Percentiles rank a stretch among this genome's conserved stretches.
Conservation (phyloP, 2,113 vertebrate species). For the Octodon degus region DNA sequence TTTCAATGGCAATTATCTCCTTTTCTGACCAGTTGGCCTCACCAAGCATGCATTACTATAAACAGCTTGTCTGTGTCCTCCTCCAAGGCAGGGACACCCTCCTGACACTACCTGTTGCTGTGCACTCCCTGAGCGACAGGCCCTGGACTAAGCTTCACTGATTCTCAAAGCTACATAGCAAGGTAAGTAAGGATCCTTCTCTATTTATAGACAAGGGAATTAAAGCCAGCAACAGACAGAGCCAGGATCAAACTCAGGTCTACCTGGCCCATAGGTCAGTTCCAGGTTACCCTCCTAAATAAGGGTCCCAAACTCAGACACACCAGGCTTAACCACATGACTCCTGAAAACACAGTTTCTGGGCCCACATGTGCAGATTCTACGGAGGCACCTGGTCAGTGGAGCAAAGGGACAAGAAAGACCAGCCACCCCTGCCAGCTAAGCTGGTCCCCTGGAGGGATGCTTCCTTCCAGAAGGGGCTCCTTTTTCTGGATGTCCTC, state of each 20-base stretch:
- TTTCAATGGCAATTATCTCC: neutral
- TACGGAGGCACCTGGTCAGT: neutral
- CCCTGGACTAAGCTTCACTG: neutral
- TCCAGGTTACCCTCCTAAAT: neutral
- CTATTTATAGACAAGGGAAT: neutral
- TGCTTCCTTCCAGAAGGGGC: neutral
- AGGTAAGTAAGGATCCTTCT: neutral
- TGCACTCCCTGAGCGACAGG: neutral
- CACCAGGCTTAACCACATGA: neutral
- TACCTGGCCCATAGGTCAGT: neutral
- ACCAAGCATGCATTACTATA: neutral
- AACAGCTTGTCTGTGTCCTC: neutral
- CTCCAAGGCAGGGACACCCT: neutral
- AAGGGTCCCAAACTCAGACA: neutral
- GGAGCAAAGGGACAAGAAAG: neutral
- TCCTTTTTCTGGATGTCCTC: neutral
- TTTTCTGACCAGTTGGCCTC: neutral
- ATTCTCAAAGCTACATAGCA: neutral
- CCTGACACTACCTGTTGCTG: neutral
- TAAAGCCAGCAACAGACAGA: neutral
- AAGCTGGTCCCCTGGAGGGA: fast-evolving
- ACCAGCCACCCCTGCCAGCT: neutral
- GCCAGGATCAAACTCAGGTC: neutral
- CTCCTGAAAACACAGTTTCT: neutral
- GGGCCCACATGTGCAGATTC: too few species aligned